These are phyloP conservation scores for Ophiodon elongatus DNA, from an alignment of 2,113 vertebrate genomes.

Conservation along the genomic window DNA sequence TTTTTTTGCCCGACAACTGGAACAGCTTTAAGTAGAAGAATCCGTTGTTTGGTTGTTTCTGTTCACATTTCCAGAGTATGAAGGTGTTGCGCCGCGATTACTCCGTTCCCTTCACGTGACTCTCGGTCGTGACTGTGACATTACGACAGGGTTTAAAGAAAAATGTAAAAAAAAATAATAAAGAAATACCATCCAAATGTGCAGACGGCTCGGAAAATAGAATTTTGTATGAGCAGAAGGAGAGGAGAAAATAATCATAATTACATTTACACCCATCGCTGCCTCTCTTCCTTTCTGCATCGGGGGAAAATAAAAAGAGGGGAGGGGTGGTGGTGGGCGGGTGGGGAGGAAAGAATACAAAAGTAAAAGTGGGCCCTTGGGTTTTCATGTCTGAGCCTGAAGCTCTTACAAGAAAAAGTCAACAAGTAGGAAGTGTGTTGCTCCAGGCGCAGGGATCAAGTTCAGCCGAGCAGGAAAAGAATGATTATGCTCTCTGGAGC, in stretches of 20 bases:
- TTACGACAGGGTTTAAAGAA: background rate
- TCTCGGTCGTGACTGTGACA: background rate
- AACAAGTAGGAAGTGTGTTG: conserved; percentile 52
- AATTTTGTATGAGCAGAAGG: background rate
- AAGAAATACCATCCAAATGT: conserved; percentile 1
- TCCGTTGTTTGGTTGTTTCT: conserved; percentile 41
- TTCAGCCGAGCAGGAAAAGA: conserved; percentile 77
- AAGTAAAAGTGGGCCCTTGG: conserved; percentile 54
- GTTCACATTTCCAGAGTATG: conserved; percentile 29
- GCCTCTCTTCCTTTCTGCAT: conserved; percentile 2
- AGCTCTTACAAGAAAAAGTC: conserved; percentile 37
- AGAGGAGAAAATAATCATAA: conserved; percentile 4
- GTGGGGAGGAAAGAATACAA: background rate
- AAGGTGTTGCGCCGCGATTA: conserved; percentile 22
- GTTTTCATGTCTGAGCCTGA: conserved; percentile 43
- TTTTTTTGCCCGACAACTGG: conserved; percentile 72
- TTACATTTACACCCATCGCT: conserved; percentile 26
- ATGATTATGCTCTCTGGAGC: conserved; percentile 65
- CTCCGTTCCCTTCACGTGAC: conserved; percentile 12
- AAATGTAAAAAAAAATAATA: background rate
- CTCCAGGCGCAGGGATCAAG: conserved; percentile 70
- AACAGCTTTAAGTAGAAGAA: conserved; percentile 67
- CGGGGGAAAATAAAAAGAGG: background rate
- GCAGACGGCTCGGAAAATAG: background rate
- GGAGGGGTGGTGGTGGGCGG: background rate